Conservation (phyloP, 2,113 vertebrate species). For the Telmatochromis bifrenatus region DNA sequence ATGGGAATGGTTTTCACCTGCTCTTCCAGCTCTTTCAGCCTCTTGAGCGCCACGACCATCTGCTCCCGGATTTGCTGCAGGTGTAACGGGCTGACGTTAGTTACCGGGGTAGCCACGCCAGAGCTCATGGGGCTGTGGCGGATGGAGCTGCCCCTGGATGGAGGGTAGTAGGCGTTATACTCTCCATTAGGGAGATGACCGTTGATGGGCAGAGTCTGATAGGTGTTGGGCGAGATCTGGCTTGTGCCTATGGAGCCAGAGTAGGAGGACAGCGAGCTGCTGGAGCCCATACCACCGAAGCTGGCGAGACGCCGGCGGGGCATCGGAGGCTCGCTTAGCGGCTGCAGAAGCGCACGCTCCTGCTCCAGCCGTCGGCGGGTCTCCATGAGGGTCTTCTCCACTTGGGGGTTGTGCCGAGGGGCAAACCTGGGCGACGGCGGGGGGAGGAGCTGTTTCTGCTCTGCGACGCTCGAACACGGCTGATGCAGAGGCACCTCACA, state of each 20-base stretch:
- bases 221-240: conserved; percentile 67
- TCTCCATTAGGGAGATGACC: conserved; percentile 82
- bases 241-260: conserved; percentile 75
- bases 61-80: conserved; percentile 95
- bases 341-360: conserved; percentile 85
- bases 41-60: conserved; percentile 90
- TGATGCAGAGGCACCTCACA: conserved; percentile 70
- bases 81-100: conserved; percentile 89
- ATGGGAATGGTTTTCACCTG: conserved; percentile 93
- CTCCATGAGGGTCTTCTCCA: conserved; percentile 98
- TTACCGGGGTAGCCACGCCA: conserved; percentile 87
- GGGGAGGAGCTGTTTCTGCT: conserved; percentile 77
- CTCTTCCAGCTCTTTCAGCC: conserved; percentile 90
- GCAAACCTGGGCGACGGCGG: conserved; percentile 82
- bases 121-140: conserved; percentile 95
- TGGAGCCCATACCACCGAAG: conserved; percentile 89
- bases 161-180: conserved; percentile 71
- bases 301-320: conserved; percentile 88
- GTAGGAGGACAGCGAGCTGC: conserved; percentile 85
- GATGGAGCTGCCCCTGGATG: conserved; percentile 87
- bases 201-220: conserved; percentile 74
- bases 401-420: conserved; percentile 84
- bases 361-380: conserved; percentile 89
- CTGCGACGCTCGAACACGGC: conserved; percentile 64
- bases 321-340: conserved; percentile 64